A percentile compares a stretch with the other conserved stretches of the same genome.
Evolutionary conservation across 2,113 vertebrate genomes (phyloP).

Genomic region (Bos taurus): DNA sequence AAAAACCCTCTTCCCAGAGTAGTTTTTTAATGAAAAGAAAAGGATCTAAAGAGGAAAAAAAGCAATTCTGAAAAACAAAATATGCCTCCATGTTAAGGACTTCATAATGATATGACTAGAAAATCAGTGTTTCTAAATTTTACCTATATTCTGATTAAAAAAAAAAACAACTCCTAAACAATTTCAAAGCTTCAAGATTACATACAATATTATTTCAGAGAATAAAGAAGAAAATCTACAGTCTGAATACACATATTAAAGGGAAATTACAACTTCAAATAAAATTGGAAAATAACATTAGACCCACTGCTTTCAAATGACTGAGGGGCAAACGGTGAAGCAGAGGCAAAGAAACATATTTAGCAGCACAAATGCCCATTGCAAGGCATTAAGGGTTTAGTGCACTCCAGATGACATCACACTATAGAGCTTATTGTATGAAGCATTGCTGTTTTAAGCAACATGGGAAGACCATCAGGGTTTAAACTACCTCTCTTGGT

Average conservation of each 20-base stretch:
- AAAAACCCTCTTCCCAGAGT: conserved; percentile 78
- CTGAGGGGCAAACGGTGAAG: neutral
- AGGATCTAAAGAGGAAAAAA: conserved; percentile 67
- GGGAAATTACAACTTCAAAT: conserved; percentile 72
- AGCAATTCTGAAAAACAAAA: conserved; percentile 82
- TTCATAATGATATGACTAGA: conserved; percentile 72
- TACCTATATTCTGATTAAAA: conserved; percentile 70
- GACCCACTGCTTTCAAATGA: conserved; percentile 47
- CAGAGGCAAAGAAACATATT: conserved; percentile 48
- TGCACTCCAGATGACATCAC: neutral
- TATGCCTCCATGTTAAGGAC: conserved; percentile 75
- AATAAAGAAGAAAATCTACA: conserved; percentile 70
- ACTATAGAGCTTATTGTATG: neutral
- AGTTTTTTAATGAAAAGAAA: conserved; percentile 84
- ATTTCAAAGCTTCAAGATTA: conserved; percentile 63
- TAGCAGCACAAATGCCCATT: conserved; percentile 15
- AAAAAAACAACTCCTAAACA: conserved; percentile 38
- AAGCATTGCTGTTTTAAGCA: neutral
- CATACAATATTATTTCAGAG: conserved; percentile 70
- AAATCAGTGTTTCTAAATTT: conserved; percentile 73
- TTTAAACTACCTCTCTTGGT: neutral
- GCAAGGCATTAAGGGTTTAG: neutral
- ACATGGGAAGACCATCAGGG: neutral
- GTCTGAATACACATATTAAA: conserved; percentile 70
- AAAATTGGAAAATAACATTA: conserved; percentile 60